Conservation (phyloP, 2,797 vertebrate genomes). For the Furcifer pardalis region DNA sequence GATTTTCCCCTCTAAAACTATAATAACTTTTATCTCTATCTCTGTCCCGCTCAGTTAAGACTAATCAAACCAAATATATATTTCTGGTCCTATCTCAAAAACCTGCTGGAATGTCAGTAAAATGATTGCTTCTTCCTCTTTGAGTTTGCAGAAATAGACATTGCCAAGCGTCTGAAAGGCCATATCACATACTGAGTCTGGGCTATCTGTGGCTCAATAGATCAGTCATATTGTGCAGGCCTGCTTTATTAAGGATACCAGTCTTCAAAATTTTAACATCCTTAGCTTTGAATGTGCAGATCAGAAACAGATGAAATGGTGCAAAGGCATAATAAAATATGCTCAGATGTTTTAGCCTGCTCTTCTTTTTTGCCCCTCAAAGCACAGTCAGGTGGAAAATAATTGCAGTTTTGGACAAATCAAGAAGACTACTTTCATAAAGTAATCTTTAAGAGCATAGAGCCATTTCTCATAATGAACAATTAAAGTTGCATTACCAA, state of each 20-base stretch:
- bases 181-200: neutral
- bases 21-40: too few species aligned
- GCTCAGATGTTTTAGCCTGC: neutral
- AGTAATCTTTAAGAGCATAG: neutral
- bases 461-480: neutral
- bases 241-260: neutral
- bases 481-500: neutral
- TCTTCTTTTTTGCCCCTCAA: constrained; percentile 10
- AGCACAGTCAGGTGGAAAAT: neutral
- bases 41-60: too few species aligned
- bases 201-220: neutral
- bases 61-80: neutral
- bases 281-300: constrained; percentile 5
- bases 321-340: neutral
- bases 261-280: neutral
- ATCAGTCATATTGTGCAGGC: neutral
- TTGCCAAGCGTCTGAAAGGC: neutral
- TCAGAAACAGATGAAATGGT: neutral
- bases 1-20: neutral
- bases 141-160: neutral
- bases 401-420: constrained; percentile 8
- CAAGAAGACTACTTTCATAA: neutral
- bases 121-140: neutral
- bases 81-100: too few species aligned
- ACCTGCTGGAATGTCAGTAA: too few species aligned